Percentiles rank a stretch among this genome's conserved stretches.
These are phyloP conservation scores for Phalloptychus januarius DNA, from an alignment of 2,797 vertebrate species.

Conservation along the genomic window DNA sequence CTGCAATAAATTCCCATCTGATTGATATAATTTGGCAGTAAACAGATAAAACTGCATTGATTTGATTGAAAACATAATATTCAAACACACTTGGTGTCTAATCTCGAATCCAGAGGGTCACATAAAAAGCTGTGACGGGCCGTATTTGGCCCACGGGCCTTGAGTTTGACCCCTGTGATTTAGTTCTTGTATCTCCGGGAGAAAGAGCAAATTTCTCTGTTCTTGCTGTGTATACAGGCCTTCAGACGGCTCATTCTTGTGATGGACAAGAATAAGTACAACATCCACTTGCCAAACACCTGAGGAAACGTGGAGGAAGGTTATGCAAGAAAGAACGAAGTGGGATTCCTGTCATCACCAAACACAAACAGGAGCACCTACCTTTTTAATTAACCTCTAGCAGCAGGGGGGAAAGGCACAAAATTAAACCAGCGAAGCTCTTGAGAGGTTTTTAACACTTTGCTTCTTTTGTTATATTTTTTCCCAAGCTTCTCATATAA, in stretches of 20 bases:
- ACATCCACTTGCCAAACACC: conserved; percentile 52
- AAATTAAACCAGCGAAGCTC: background rate
- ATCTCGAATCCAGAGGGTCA: too few relatives aligned
- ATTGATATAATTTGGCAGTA: too few relatives aligned
- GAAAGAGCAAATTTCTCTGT: conserved; percentile 32
- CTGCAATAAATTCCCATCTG: too few relatives aligned
- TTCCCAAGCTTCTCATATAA: conserved; percentile 5
- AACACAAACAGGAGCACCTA: conserved; percentile 76
- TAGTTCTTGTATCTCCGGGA: background rate
- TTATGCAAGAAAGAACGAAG: conserved; percentile 18
- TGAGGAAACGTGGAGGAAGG: conserved; percentile 74
- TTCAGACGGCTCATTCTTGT: conserved; percentile 54
- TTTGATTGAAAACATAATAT: too few relatives aligned
- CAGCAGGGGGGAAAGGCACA: conserved; percentile 78
- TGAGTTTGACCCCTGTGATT: too few relatives aligned
- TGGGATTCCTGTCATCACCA: conserved; percentile 21
- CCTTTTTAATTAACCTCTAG: conserved; percentile 93
- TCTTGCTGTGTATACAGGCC: background rate
- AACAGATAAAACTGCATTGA: too few relatives aligned
- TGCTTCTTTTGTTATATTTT: background rate
- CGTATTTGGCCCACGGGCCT: too few relatives aligned
- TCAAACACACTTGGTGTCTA: too few relatives aligned
- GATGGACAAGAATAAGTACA: conserved; percentile 67
- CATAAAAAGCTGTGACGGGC: too few relatives aligned
- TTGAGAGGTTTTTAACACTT: background rate